These are phyloP conservation scores for Hyposoter didymator DNA, from an alignment of 2,888 invertebrate genomes.

Conservation along the genomic window DNA sequence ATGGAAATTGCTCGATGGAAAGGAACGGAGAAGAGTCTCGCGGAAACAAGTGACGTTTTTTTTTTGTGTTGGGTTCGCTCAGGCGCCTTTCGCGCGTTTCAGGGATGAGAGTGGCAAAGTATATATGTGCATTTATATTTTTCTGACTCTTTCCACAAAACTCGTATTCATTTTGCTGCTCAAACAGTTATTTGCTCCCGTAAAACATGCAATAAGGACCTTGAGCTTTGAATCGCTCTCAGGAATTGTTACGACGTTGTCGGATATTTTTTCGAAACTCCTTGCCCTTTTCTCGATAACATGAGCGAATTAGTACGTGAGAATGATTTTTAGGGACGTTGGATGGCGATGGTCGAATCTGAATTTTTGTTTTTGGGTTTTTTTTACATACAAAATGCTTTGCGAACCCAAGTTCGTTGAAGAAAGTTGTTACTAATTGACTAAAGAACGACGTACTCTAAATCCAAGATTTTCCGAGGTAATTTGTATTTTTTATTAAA, in stretches of 20 bases:
- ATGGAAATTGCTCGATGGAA: conserved; percentile 14
- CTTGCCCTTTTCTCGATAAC: neutral
- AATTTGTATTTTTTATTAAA: too few relatives aligned
- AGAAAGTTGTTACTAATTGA: too few relatives aligned
- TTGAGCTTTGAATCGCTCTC: too few relatives aligned
- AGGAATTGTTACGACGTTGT: too few relatives aligned
- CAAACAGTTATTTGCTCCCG: conserved; percentile 17
- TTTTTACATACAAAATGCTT: too few relatives aligned
- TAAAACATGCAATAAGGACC: conserved; percentile 46
- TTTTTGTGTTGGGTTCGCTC: conserved; percentile 25
- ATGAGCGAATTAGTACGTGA: neutral
- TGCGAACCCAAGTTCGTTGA: too few relatives aligned
- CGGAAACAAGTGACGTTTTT: conserved; percentile 38
- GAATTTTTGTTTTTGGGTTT: too few relatives aligned
- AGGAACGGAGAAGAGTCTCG: conserved; percentile 8
- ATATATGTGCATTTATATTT: conserved; percentile 1
- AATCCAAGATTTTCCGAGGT: too few relatives aligned
- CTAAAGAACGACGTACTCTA: too few relatives aligned
- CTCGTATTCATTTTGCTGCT: conserved; percentile 31
- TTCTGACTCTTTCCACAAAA: conserved; percentile 6
- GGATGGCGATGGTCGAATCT: too few relatives aligned
- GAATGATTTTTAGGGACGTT: too few relatives aligned
- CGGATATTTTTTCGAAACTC: neutral
- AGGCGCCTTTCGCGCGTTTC: conserved; percentile 6
- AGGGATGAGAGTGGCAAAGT: neutral